A percentile compares a stretch with the other conserved stretches of the same genome.
Evolutionary conservation across 2,113 vertebrate genomes (phyloP).

Genomic region (Entelurus aequoreus): DNA sequence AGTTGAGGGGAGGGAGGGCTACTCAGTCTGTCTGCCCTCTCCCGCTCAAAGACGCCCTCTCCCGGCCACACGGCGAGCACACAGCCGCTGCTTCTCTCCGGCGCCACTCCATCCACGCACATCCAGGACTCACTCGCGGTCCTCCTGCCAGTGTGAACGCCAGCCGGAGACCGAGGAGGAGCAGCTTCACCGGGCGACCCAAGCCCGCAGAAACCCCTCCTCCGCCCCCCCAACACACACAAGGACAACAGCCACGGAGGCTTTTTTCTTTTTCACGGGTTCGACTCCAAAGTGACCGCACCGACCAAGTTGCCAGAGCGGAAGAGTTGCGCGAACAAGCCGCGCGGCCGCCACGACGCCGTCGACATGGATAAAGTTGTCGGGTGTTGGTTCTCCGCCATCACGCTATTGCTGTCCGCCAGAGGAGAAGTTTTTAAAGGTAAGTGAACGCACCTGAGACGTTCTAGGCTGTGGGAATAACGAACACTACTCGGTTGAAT

Average conservation of each 20-base stretch:
- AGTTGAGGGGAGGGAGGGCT: background rate
- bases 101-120: conserved; percentile 56
- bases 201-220: conserved; percentile 14
- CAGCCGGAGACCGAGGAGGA: conserved; percentile 29
- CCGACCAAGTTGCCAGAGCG: conserved; percentile 39
- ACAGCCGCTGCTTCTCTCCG: conserved; percentile 34
- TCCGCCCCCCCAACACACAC: background rate
- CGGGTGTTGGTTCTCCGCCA: conserved; percentile 61
- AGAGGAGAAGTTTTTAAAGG: conserved; percentile 75
- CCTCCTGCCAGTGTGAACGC: conserved; percentile 58
- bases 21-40: background rate
- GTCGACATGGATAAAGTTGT: conserved; percentile 78
- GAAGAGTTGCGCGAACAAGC: conserved; percentile 58
- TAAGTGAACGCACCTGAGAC: conserved; percentile 49
- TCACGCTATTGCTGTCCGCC: conserved; percentile 66
- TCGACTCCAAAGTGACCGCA: too few species aligned
- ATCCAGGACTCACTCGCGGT: conserved; percentile 58
- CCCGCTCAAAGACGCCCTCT: conserved; percentile 57
- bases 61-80: conserved; percentile 39
- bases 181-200: conserved; percentile 29
- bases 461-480: background rate
- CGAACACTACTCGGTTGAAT: too few species aligned
- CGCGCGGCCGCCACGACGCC: conserved; percentile 47
- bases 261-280: background rate
- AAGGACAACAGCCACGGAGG: background rate